Evolutionary conservation across 2,888 invertebrate genomes (phyloP), one percentile per base, ranked within the genome.

Genomic region (Gari tellinella): DNA sequence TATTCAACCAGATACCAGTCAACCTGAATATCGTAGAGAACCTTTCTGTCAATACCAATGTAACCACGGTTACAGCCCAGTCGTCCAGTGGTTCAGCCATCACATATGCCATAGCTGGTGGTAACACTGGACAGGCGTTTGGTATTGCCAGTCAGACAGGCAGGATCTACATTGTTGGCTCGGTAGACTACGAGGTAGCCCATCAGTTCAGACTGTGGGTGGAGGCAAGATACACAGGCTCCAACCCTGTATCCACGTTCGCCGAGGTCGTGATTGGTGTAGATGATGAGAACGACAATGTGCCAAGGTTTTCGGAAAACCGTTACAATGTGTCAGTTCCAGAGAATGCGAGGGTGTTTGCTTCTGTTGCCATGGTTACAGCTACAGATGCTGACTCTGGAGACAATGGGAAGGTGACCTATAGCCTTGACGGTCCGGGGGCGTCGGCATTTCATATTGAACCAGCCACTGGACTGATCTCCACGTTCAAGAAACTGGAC

Each of bases 251-350:
- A 17, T 84, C 89, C 3, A 63, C 77, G 8, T 88, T 72, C 76
- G 68, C 75, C 8, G 67, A 81, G 37, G 75, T 98, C 17, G 94
- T 95, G 77, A 95, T 99, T n/a, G 96, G 96, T 91, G 96, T 99
- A 0, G 96, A 96, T 0, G 98, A 99, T 91, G 95, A 96, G 5
- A 99, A 99, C 91, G 98, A 99, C 90, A 98, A 98, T 91, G 93
- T 95, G 0, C 99, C 99, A 0, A 92, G 95, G 0, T 96, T 91
- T 65, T 95, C 95, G 83, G 95, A 94, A 65, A 92, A 94, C 0
- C 93, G 97, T 21, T 98, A 98, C 91, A 96, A 96, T 87, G 95
- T 97, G 0, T 95, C 96, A 2, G 94, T 98, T 4, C 90, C 95
- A 60, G 99, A 99, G 57, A 80, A 87, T 60, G 63, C 69, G 23